These are phyloP conservation scores for Natator depressus DNA, from an alignment of 2,113 vertebrate species.

Conservation along the genomic window DNA sequence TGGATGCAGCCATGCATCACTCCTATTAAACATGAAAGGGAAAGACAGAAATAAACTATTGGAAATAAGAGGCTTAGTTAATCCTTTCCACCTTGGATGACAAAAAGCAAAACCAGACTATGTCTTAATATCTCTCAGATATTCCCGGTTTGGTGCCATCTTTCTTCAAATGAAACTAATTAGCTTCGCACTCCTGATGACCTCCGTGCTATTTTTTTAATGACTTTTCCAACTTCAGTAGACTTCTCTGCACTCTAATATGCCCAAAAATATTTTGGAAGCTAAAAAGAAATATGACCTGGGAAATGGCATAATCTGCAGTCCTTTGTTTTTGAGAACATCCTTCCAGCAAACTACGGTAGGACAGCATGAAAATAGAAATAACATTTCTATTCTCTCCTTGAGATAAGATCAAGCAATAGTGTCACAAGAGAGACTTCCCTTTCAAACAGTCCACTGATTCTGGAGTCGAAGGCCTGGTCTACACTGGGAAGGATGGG, in stretches of 20 bases:
- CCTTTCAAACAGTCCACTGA: constrained; percentile 46
- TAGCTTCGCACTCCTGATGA: neutral
- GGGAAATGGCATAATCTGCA: constrained; percentile 11
- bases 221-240: neutral
- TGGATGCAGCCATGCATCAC: neutral
- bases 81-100: neutral
- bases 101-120: neutral
- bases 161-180: neutral
- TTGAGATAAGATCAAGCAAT: constrained; percentile 64
- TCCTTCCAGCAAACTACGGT: constrained; percentile 44
- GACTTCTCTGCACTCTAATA: neutral
- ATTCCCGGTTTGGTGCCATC: neutral
- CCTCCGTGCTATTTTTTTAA: neutral
- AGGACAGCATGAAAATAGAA: constrained; percentile 55
- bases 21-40: neutral
- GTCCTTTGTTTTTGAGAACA: constrained; percentile 23
- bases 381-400: constrained; percentile 55
- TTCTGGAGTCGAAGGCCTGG: neutral
- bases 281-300: neutral
- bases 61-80: neutral
- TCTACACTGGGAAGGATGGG: no score
- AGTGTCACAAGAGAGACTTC: constrained; percentile 24
- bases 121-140: neutral
- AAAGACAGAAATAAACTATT: neutral
- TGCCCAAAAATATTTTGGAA: neutral